Conservation (phyloP, 2,113 vertebrate genomes). For the Strix aluco region DNA sequence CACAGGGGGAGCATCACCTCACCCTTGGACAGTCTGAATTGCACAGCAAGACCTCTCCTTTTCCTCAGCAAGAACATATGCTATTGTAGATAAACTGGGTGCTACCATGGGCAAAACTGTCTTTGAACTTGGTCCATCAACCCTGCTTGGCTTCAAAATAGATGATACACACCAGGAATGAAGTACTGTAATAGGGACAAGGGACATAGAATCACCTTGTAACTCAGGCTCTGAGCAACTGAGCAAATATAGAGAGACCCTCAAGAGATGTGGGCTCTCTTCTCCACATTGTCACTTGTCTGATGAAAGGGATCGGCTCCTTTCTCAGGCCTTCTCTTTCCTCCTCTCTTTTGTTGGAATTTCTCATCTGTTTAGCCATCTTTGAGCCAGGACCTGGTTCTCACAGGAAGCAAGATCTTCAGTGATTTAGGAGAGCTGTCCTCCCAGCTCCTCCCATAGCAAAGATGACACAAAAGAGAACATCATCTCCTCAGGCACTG, state of each 20-base stretch:
- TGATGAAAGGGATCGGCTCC: neutral
- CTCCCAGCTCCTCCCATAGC: neutral
- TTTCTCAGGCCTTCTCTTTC: neutral
- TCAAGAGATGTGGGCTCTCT: neutral
- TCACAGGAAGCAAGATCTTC: neutral
- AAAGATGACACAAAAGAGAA: neutral
- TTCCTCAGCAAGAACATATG: neutral
- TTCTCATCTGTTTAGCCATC: neutral
- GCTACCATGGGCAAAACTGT: neutral
- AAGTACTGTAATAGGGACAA: neutral
- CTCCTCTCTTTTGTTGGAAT: neutral
- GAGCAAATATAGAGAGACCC: neutral
- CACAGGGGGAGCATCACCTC: neutral
- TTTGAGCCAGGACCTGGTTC: neutral
- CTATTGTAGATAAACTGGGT: neutral
- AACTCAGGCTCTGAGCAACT: neutral
- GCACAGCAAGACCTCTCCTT: neutral
- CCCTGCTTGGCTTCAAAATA: neutral
- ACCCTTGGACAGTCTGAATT: neutral
- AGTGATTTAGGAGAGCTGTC: neutral
- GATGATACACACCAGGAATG: neutral
- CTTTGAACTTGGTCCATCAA: neutral
- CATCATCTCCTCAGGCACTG: neutral
- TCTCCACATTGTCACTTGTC: neutral
- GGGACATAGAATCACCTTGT: neutral